Evolutionary conservation across 2,113 vertebrate species (phyloP).

Genomic region (Equus przewalskii): DNA sequence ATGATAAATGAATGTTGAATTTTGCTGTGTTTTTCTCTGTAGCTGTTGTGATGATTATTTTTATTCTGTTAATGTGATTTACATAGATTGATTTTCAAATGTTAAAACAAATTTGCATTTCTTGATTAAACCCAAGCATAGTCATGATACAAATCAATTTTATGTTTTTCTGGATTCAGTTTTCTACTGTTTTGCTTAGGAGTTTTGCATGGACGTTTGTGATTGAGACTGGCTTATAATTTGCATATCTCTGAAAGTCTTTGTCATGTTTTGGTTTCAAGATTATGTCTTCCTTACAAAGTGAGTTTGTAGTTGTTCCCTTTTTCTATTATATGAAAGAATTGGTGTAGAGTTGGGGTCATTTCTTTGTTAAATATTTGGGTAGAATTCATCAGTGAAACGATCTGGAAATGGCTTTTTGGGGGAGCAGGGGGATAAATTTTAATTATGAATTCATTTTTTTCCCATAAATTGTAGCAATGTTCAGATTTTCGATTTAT

Average conservation of each 20-base stretch:
- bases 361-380: not conserved
- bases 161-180: not conserved
- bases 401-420: not conserved
- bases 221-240: not conserved
- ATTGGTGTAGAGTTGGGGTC: too few species aligned
- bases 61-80: too few species aligned
- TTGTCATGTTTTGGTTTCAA: not conserved
- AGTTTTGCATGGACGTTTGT: not conserved
- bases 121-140: too few species aligned
- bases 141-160: not conserved
- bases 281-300: not conserved
- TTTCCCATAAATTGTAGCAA: not conserved
- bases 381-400: not conserved
- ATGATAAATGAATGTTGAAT: too few species aligned
- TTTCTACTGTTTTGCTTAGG: not conserved
- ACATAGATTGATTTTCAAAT: too few species aligned
- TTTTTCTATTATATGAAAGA: not conserved
- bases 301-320: not conserved
- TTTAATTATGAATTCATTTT: not conserved
- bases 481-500: not conserved
- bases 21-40: too few species aligned
- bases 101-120: not conserved
- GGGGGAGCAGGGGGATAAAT: not conserved
- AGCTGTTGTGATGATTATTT: too few species aligned
- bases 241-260: not conserved